phyloP scores from a whole-genome alignment of 1,140 invertebrate species.

The Neodiprion fabricii region DNA sequence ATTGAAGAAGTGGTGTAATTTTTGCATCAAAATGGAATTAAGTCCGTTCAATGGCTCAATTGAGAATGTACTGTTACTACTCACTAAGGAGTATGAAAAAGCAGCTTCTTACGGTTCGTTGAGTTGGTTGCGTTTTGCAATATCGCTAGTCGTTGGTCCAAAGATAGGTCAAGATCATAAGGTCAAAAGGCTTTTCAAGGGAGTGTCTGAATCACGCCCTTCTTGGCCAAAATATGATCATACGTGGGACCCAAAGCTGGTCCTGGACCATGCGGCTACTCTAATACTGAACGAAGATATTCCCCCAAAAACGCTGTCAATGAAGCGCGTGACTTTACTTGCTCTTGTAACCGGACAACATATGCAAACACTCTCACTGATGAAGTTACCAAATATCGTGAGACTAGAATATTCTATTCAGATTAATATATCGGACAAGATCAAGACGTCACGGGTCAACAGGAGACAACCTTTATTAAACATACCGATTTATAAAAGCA shows the following conservation, averaged over 20 bases:
- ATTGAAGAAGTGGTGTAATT: constrained; percentile 22
- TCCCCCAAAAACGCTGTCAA: constrained; percentile 26
- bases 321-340: constrained; percentile 31
- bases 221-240: constrained; percentile 29
- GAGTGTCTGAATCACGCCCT: constrained; percentile 29
- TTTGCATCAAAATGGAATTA: constrained; percentile 8
- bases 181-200: constrained; percentile 28
- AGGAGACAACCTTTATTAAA: not conserved
- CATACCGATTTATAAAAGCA: not conserved
- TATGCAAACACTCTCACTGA: constrained; percentile 11
- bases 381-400: not conserved
- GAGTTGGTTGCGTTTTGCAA: constrained; percentile 23
- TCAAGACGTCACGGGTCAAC: no score
- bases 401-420: not conserved
- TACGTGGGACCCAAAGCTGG: constrained; percentile 36
- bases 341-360: constrained; percentile 31
- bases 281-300: constrained; percentile 17
- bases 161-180: constrained; percentile 22
- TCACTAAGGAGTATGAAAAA: constrained; percentile 8
- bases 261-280: constrained; percentile 27
- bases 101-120: constrained; percentile 17
- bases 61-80: constrained; percentile 16
- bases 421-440: not conserved
- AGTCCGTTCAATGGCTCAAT: constrained; percentile 1
- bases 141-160: constrained; percentile 21